phyloP scores from a whole-genome alignment of 1,140 invertebrate species.

The Stenopsyche tienmushanensis region DNA sequence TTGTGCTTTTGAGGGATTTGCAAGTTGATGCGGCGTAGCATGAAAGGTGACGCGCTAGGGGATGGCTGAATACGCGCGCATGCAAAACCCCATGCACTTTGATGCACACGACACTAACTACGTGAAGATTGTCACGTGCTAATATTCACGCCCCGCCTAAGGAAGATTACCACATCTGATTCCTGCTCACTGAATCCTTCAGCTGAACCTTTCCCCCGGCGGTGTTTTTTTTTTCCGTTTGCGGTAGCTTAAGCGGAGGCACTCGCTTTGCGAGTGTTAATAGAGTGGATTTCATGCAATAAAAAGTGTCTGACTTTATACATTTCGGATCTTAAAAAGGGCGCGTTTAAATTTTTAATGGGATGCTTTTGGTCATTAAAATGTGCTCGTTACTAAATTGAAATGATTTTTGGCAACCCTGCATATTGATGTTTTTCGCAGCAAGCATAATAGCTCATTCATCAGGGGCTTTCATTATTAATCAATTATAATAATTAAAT shows the following conservation, averaged over 20 bases:
- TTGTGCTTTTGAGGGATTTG: no score
- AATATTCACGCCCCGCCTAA: slow-evolving; percentile 8
- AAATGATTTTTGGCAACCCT: no score
- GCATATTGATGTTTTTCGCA: no score
- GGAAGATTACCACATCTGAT: neutral
- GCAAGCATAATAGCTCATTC: no score
- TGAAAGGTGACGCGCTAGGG: neutral
- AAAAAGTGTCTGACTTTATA: neutral
- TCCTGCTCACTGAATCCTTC: neutral
- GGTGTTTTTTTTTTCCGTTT: neutral
- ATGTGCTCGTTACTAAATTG: no score
- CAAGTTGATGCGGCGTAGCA: no score
- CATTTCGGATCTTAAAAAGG: neutral
- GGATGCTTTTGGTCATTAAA: no score
- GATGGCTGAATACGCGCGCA: neutral
- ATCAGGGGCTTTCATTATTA: no score
- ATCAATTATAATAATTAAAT: no score
- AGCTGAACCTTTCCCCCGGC: no score
- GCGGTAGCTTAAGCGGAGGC: neutral
- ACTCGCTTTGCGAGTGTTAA: neutral
- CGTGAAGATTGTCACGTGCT: slow-evolving; percentile 11
- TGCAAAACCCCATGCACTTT: neutral
- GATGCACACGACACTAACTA: neutral
- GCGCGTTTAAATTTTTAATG: neutral
- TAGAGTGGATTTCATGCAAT: neutral